A percentile compares a stretch with the other conserved stretches of the same genome.
These are phyloP conservation scores for Trichoplusia ni DNA, from an alignment of 1,140 invertebrate species.

Conservation along the genomic window DNA sequence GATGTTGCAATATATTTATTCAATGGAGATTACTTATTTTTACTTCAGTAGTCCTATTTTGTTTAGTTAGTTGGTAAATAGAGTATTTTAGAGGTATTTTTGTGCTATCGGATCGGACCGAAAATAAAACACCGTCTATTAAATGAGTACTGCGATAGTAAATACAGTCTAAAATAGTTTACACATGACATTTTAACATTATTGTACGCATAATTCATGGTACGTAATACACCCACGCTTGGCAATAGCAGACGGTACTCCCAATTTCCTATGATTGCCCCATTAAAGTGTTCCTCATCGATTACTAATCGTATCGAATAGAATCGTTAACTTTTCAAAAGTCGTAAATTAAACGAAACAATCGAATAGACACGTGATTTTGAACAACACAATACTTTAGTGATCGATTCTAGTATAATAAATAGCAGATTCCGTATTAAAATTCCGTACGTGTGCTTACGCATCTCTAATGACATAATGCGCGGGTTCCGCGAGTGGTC, in stretches of 20 bases:
- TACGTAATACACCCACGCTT: background rate
- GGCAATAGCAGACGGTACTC: background rate
- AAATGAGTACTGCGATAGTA: background rate
- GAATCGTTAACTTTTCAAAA: constrained; percentile 8
- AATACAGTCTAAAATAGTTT: too few species aligned
- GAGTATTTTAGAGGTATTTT: too few species aligned
- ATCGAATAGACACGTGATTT: constrained; percentile 9
- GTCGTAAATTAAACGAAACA: constrained; percentile 11
- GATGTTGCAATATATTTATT: too few species aligned
- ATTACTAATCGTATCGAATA: background rate
- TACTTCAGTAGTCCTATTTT: too few species aligned
- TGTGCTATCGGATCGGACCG: too few species aligned
- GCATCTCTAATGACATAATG: constrained; percentile 75
- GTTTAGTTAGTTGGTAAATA: too few species aligned
- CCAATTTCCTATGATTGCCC: constrained; percentile 1
- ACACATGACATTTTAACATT: too few species aligned
- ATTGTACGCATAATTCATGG: too few species aligned
- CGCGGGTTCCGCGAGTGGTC: constrained; percentile 56
- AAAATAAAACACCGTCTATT: too few species aligned
- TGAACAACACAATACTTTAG: background rate
- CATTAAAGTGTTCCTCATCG: background rate
- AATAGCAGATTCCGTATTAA: constrained; percentile 33
- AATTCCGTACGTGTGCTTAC: constrained; percentile 60
- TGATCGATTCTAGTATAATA: constrained; percentile 12
- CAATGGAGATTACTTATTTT: too few species aligned